These are phyloP conservation scores for Nematolebias whitei DNA, from an alignment of 2,113 vertebrate genomes.

Conservation along the genomic window DNA sequence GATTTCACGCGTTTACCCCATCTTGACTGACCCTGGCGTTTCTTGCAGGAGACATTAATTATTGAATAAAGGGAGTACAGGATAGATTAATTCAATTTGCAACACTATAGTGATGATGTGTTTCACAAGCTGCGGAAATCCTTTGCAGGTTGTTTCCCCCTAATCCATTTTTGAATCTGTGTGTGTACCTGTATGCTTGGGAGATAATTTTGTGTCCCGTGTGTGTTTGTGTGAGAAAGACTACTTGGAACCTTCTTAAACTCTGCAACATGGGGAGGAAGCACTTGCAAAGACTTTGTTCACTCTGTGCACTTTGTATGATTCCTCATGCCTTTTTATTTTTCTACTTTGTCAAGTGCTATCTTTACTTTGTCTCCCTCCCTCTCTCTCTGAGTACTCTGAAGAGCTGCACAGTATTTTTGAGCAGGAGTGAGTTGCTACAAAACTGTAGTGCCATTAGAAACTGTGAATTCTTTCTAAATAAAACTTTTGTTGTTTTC, in stretches of 20 bases:
- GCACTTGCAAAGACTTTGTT: constrained; percentile 75
- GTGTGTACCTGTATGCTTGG: constrained; percentile 45
- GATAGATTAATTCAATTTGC: constrained; percentile 30
- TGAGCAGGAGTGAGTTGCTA: constrained; percentile 87
- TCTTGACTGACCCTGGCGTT: neutral
- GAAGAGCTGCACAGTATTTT: constrained; percentile 80
- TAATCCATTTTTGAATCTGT: constrained; percentile 28
- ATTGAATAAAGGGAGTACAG: constrained; percentile 67
- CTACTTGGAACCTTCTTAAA: constrained; percentile 55
- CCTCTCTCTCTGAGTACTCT: constrained; percentile 55
- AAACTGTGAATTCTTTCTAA: constrained; percentile 99
- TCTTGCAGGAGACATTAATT: constrained; percentile 17
- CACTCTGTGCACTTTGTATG: constrained; percentile 92
- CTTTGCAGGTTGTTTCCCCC: constrained; percentile 2
- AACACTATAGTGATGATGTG: constrained; percentile 57
- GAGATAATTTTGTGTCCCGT: constrained; percentile 25
- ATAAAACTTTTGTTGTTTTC: constrained; percentile 92
- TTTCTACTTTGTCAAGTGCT: constrained; percentile 85
- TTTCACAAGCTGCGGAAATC: constrained; percentile 43
- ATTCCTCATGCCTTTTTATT: constrained; percentile 86
- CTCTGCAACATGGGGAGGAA: constrained; percentile 49
- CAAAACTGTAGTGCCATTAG: constrained; percentile 96
- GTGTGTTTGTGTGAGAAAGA: constrained; percentile 48
- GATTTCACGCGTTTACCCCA: constrained; percentile 9
- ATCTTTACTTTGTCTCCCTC: constrained; percentile 69